Evolutionary conservation across 2,797 vertebrate species (phyloP).

Genomic region (Microctenopoma lineatum): DNA sequence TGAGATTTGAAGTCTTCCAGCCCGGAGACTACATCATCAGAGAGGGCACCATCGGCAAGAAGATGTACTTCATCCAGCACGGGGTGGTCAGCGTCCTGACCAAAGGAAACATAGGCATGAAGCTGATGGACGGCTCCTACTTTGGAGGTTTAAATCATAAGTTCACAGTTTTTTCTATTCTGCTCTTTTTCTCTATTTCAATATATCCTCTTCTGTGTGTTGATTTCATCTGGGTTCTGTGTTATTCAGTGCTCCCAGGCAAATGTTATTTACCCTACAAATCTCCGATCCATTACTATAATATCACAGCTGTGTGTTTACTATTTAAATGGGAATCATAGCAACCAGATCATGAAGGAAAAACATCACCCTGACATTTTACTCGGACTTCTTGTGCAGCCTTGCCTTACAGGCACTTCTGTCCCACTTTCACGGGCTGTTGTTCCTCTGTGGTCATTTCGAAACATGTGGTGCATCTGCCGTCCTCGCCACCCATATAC

Average conservation of each 20-base stretch:
- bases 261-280: background rate
- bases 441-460: conserved; percentile 30
- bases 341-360: conserved; percentile 6
- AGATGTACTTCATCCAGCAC: conserved; percentile 98
- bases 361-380: conserved; percentile 48
- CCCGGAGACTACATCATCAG: conserved; percentile 91
- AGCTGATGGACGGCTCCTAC: conserved; percentile 92
- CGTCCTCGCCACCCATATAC: conserved; percentile 7
- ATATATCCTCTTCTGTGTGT: background rate
- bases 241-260: background rate
- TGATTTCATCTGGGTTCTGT: background rate
- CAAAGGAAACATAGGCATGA: conserved; percentile 93
- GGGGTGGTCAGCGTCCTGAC: conserved; percentile 92
- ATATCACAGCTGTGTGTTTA: conserved; percentile 22
- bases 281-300: background rate
- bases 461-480: conserved; percentile 22
- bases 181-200: background rate
- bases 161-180: background rate
- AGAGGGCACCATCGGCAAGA: conserved; percentile 94
- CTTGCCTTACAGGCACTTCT: conserved; percentile 52
- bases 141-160: conserved; percentile 87
- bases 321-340: conserved; percentile 7
- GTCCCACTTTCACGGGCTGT: conserved; percentile 49
- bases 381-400: conserved; percentile 35
- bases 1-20: conserved; percentile 95